A percentile compares a stretch with the other conserved stretches of the same genome.
phyloP scores from a whole-genome alignment of 35 echinoderm and acorn worm genomes.

The Patiria miniata region DNA sequence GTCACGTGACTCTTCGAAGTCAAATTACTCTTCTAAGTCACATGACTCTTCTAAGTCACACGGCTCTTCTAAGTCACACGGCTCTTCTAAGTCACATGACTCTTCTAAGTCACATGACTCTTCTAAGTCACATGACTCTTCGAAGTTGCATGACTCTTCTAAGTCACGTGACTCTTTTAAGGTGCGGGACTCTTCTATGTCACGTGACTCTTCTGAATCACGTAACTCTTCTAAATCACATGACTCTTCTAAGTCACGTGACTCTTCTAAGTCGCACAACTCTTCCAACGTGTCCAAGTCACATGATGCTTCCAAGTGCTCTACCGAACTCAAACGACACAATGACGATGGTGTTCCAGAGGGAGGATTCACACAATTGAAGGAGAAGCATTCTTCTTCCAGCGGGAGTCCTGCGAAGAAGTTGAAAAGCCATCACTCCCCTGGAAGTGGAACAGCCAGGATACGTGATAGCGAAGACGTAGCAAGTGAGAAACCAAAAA shows the following conservation, averaged over 20 bases:
- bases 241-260: background rate
- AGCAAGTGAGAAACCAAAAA: no score
- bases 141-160: background rate
- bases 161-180: background rate
- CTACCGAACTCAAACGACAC: background rate
- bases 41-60: background rate
- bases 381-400: background rate
- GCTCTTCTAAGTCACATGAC: background rate
- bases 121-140: background rate
- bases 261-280: background rate
- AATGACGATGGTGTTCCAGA: background rate
- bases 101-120: background rate
- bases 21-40: background rate
- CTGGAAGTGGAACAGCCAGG: constrained; percentile 1
- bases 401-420: background rate
- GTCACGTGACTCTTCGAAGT: background rate
- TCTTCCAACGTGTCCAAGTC: background rate
- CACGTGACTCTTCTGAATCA: background rate
- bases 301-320: background rate
- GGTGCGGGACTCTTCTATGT: no score
- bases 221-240: background rate
- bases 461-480: no score
- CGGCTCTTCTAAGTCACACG: background rate
- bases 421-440: constrained; percentile 1
- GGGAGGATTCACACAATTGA: background rate